Evolutionary conservation across 2,797 vertebrate species (phyloP).

Genomic region (Microctenopoma stevenorrisi): DNA sequence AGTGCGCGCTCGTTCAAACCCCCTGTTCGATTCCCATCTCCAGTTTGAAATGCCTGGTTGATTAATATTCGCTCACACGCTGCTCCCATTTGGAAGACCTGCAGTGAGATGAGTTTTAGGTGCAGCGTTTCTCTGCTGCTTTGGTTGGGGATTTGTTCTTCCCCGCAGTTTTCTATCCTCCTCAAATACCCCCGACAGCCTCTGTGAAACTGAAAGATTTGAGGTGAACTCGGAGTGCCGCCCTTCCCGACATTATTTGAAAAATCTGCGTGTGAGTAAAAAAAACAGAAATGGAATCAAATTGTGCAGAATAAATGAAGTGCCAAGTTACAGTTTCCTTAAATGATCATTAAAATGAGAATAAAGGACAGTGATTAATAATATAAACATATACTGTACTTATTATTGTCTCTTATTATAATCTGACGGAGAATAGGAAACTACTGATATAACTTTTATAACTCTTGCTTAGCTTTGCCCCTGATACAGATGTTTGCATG

Average conservation of each 20-base stretch:
- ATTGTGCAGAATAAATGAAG: neutral
- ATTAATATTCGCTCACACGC: conserved; percentile 44
- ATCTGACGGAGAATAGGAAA: no score
- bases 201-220: conserved; percentile 16
- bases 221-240: neutral
- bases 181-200: conserved; percentile 4
- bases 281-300: neutral
- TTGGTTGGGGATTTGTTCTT: conserved; percentile 43
- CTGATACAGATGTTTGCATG: no score
- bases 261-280: neutral
- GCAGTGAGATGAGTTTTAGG: conserved; percentile 36
- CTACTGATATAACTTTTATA: no score
- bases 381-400: no score
- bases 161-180: conserved; percentile 9
- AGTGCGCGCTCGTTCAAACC: neutral
- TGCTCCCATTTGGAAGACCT: conserved; percentile 35
- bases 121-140: conserved; percentile 20
- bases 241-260: neutral
- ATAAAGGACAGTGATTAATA: no score
- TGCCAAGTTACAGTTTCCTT: neutral
- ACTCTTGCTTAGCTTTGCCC: no score
- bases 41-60: conserved; percentile 22
- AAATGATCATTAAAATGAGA: no score
- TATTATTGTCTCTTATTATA: no score
- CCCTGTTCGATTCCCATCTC: conserved; percentile 29